These are phyloP conservation scores for Pseudomugil gertrudae DNA, from an alignment of 2,797 vertebrate species.

Conservation along the genomic window DNA sequence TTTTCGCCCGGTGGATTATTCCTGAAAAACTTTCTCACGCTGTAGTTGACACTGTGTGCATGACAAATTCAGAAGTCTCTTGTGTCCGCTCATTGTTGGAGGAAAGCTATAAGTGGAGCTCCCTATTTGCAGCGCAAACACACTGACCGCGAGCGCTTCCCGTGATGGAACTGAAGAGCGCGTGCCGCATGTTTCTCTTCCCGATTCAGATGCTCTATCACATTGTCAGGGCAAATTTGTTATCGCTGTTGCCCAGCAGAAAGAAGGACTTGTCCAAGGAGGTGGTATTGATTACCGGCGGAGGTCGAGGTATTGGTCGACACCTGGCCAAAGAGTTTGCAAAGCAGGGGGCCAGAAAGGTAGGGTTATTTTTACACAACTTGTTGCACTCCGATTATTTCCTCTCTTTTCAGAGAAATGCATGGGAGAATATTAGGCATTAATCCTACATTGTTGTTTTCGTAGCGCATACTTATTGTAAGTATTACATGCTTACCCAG, in stretches of 20 bases:
- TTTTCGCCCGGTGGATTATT: conserved; percentile 38
- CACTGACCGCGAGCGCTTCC: conserved; percentile 16
- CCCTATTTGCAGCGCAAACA: conserved; percentile 40
- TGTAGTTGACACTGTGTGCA: conserved; percentile 39
- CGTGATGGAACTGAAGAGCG: conserved; percentile 87
- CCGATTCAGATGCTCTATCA: conserved; percentile 87
- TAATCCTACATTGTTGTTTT: not conserved
- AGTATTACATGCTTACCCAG: not conserved
- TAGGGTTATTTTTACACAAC: conserved; percentile 62
- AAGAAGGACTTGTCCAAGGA: conserved; percentile 88
- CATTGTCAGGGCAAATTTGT: conserved; percentile 82
- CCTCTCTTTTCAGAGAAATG: not conserved
- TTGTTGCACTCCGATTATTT: conserved; percentile 34
- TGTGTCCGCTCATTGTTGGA: conserved; percentile 7
- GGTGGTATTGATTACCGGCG: conserved; percentile 94
- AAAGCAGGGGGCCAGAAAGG: conserved; percentile 90
- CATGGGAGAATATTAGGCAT: not conserved
- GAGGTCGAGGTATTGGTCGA: conserved; percentile 95
- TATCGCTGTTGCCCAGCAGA: conserved; percentile 83
- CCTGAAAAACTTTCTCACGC: conserved; percentile 25
- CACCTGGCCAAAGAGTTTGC: conserved; percentile 94
- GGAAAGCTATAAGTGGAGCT: conserved; percentile 22
- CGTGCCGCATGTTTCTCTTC: conserved; percentile 87
- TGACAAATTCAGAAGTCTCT: conserved; percentile 29
- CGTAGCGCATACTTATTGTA: not conserved